Evolutionary conservation across 2,888 invertebrate species (phyloP).

Genomic region (Eudasyphora cyanicolor): DNA sequence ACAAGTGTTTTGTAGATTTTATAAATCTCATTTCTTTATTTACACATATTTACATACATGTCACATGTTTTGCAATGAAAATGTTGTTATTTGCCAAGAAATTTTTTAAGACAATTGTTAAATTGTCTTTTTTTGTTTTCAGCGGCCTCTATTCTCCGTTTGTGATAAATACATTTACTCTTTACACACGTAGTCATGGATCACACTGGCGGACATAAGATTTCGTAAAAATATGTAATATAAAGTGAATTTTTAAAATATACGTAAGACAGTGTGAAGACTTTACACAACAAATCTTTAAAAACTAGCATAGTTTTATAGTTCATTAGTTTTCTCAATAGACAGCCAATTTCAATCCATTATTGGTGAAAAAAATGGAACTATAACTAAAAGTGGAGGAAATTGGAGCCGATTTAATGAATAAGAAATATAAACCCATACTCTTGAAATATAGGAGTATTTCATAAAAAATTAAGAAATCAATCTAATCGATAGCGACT

Average conservation of each 20-base stretch:
- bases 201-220: background rate
- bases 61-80: conserved; percentile 14
- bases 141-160: background rate
- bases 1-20: conserved; percentile 19
- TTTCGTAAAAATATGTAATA: background rate
- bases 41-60: conserved; percentile 46
- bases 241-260: too few species aligned
- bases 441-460: too few species aligned
- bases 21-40: conserved; percentile 45
- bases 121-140: conserved; percentile 19
- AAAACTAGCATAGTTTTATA: too few species aligned
- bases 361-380: too few species aligned
- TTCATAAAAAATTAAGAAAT: too few species aligned
- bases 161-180: conserved; percentile 13
- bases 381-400: too few species aligned
- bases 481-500: too few species aligned
- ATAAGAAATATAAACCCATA: too few species aligned
- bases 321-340: too few species aligned
- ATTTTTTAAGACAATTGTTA: conserved; percentile 37
- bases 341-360: too few species aligned
- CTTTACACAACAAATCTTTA: conserved; percentile 3
- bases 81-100: conserved; percentile 2
- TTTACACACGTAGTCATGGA: background rate
- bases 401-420: too few species aligned
- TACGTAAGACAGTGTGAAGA: too few species aligned